Conservation (phyloP, 1,140 invertebrate species). For the Trialeurodes vaporariorum region DNA sequence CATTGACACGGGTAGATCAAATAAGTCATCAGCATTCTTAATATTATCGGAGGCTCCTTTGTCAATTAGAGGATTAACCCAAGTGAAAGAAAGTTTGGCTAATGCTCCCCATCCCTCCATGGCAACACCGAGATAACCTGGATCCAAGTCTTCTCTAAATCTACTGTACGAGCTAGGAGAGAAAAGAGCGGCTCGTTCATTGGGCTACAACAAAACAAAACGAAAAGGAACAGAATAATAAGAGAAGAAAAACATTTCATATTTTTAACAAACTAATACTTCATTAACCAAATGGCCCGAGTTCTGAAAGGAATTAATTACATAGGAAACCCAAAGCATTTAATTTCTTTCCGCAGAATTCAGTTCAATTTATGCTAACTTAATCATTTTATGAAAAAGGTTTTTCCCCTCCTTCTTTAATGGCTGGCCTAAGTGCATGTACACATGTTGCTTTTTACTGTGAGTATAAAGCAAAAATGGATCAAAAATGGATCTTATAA, state of each 20-base stretch:
- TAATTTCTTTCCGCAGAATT: no score
- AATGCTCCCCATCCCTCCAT: slow-evolving; percentile 58
- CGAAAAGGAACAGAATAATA: slow-evolving; percentile 29
- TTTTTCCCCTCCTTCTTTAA: no score
- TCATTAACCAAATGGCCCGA: not conserved
- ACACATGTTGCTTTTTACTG: no score
- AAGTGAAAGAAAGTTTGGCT: slow-evolving; percentile 70
- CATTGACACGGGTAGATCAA: slow-evolving; percentile 63
- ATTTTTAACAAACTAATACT: not conserved
- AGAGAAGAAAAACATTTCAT: slow-evolving; percentile 23
- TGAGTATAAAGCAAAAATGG: no score
- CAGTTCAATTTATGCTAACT: no score
- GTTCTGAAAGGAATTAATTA: not conserved
- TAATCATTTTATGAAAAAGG: no score
- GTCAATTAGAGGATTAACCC: slow-evolving; percentile 74
- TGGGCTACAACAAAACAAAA: slow-evolving; percentile 25
- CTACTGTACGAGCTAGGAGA: slow-evolving; percentile 40
- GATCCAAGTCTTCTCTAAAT: slow-evolving; percentile 51
- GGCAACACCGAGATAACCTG: slow-evolving; percentile 58
- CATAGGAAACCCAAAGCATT: no score
- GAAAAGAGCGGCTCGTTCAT: slow-evolving; percentile 24
- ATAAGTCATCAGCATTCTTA: slow-evolving; percentile 65
- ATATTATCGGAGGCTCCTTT: slow-evolving; percentile 67
- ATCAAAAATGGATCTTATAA: no score
- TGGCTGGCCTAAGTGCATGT: no score